Evolutionary conservation across 2,888 invertebrate species (phyloP).

Genomic region (Homarus gammarus): DNA sequence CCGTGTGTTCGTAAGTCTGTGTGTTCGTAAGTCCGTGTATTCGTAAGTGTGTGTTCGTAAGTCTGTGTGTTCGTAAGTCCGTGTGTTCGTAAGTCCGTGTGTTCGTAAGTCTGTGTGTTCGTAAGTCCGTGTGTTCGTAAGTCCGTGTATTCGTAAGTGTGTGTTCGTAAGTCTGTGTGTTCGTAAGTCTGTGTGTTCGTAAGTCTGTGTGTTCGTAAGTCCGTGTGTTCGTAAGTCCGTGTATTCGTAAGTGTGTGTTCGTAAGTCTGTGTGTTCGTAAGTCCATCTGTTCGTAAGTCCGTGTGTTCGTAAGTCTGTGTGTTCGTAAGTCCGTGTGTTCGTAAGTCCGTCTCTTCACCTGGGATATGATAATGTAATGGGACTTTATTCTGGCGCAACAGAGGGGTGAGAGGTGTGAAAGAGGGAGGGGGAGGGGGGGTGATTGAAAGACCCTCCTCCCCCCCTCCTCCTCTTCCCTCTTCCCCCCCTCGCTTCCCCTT

Average conservation of each 20-base stretch:
- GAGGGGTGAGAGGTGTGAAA: too few relatives aligned
- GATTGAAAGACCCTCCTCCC: too few relatives aligned
- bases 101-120: not conserved
- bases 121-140: not conserved
- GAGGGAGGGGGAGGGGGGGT: too few relatives aligned
- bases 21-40: not conserved
- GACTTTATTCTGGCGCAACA: too few relatives aligned
- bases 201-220: not conserved
- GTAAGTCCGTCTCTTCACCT: slow-evolving; percentile 7
- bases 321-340: slow-evolving; percentile 15
- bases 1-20: not conserved
- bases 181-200: not conserved
- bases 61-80: not conserved
- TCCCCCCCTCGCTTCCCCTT: too few relatives aligned
- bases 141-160: too few relatives aligned
- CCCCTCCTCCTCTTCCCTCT: too few relatives aligned
- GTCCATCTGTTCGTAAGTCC: not conserved
- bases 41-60: not conserved
- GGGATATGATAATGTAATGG: too few relatives aligned
- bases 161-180: not conserved
- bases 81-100: not conserved
- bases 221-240: not conserved
- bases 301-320: slow-evolving; percentile 14
- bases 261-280: not conserved
- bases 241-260: slow-evolving; percentile 10